phyloP scores from a whole-genome alignment of 2,113 vertebrate genomes.

The Patagioenas fasciata region DNA sequence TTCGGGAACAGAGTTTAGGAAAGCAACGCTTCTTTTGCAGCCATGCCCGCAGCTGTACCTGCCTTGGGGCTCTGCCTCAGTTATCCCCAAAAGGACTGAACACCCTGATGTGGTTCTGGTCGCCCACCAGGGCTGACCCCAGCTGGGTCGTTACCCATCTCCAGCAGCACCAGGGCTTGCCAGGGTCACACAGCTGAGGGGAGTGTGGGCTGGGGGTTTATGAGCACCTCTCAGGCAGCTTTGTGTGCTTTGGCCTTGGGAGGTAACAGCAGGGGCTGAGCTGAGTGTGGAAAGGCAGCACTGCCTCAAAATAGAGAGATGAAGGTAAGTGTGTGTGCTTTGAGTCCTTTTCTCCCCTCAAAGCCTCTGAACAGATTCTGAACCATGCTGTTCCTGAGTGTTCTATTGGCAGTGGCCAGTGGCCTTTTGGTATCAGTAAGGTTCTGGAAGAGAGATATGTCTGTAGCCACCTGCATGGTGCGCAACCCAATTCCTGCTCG shows the following conservation, averaged over 20 bases:
- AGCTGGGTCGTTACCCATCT: fast-evolving
- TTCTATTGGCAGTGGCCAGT: neutral
- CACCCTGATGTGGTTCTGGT: too few species aligned
- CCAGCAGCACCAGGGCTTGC: neutral
- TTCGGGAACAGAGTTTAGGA: neutral
- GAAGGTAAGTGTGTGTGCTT: neutral
- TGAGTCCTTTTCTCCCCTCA: neutral
- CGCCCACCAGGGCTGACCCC: fast-evolving
- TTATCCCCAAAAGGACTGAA: neutral
- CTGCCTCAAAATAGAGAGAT: neutral
- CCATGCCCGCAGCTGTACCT: fast-evolving
- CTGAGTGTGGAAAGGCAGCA: fast-evolving
- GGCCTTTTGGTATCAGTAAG: neutral
- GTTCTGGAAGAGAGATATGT: neutral
- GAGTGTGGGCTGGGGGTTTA: fast-evolving
- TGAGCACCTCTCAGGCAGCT: neutral
- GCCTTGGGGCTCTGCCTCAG: fast-evolving
- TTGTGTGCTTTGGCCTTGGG: too few species aligned
- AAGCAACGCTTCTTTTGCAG: fast-evolving
- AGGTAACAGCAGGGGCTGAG: neutral
- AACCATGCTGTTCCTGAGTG: fast-evolving
- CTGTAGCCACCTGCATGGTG: neutral
- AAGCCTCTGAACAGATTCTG: neutral
- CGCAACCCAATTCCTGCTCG: neutral
- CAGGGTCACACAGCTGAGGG: neutral